Evolutionary conservation across 2,797 vertebrate species (phyloP).

Genomic region (Tenualosa thibaudeaui): DNA sequence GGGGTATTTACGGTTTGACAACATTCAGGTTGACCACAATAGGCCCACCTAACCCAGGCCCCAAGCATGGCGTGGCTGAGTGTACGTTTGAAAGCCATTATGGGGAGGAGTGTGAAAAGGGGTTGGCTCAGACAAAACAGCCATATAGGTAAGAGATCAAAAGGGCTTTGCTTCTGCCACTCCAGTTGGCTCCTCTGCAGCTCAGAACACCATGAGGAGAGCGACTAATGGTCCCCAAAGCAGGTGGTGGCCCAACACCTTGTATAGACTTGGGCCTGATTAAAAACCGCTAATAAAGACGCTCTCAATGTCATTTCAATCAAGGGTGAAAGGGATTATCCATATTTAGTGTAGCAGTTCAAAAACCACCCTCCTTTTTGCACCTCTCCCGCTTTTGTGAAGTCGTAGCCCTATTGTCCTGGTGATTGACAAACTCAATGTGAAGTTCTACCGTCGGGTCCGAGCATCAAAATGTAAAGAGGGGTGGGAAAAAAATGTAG

Average conservation of each 20-base stretch:
- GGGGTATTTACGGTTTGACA: not conserved
- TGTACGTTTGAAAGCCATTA: conserved; percentile 2
- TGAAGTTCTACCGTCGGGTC: conserved; percentile 51
- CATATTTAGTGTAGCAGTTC: conserved; percentile 61
- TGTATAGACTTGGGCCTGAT: conserved; percentile 33
- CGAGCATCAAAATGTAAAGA: conserved; percentile 56
- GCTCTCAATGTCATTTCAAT: conserved; percentile 59
- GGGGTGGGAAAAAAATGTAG: conserved; percentile 41
- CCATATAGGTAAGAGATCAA: conserved; percentile 42
- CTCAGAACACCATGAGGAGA: conserved; percentile 33
- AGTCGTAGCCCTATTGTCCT: conserved; percentile 46
- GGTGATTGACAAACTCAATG: conserved; percentile 59
- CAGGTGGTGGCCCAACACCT: conserved; percentile 59
- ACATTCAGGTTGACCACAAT: not conserved
- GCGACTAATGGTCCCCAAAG: conserved; percentile 51
- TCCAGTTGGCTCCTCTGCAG: conserved; percentile 30
- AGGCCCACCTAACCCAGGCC: not conserved
- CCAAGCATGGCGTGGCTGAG: not conserved
- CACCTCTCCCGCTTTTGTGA: conserved; percentile 45
- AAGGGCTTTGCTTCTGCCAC: conserved; percentile 31
- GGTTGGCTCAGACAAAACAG: conserved; percentile 24
- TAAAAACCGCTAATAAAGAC: conserved; percentile 61
- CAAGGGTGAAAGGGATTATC: conserved; percentile 54
- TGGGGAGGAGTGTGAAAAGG: not conserved
- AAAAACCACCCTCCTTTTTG: conserved; percentile 46